Percentiles rank a stretch among this genome's conserved stretches.
Evolutionary conservation across 2,888 invertebrate species (phyloP).

Genomic region (Cerastis leucographa): DNA sequence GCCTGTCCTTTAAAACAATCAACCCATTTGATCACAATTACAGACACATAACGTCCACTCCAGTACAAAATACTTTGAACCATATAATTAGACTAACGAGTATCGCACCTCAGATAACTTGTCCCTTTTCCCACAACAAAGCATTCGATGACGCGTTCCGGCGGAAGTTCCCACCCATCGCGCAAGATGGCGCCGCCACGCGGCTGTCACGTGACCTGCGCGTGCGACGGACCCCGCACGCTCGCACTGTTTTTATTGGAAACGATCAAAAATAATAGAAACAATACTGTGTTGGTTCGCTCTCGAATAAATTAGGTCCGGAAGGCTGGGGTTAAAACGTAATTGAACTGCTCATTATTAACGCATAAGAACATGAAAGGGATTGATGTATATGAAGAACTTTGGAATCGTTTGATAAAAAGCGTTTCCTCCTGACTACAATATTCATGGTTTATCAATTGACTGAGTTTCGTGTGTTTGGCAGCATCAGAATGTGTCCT

Average conservation of each 20-base stretch:
- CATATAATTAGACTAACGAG: constrained; percentile 65
- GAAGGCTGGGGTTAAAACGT: constrained; percentile 85
- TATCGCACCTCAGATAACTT: constrained; percentile 75
- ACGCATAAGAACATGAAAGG: constrained; percentile 70
- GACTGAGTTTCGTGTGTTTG: background rate
- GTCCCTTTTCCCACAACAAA: constrained; percentile 80
- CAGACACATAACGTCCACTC: constrained; percentile 35
- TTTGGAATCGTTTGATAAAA: background rate
- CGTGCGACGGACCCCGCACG: constrained; percentile 78
- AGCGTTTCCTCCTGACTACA: background rate
- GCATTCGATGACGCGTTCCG: constrained; percentile 77
- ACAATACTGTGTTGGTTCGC: constrained; percentile 84
- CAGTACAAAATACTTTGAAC: constrained; percentile 50
- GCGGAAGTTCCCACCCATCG: constrained; percentile 88
- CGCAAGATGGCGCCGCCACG: constrained; percentile 85
- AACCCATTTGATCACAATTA: constrained; percentile 47
- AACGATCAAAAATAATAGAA: constrained; percentile 87
- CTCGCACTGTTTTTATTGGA: constrained; percentile 87
- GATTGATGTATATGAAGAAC: constrained; percentile 33
- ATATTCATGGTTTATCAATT: background rate
- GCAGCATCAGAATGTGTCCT: background rate
- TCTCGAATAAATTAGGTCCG: constrained; percentile 87
- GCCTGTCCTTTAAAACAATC: background rate
- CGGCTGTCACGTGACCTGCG: constrained; percentile 78
- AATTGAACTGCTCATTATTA: constrained; percentile 88